A percentile compares a stretch with the other conserved stretches of the same genome.
These are phyloP conservation scores for Toxotes chatareus DNA, from an alignment of 2,113 vertebrate species.

Conservation along the genomic window DNA sequence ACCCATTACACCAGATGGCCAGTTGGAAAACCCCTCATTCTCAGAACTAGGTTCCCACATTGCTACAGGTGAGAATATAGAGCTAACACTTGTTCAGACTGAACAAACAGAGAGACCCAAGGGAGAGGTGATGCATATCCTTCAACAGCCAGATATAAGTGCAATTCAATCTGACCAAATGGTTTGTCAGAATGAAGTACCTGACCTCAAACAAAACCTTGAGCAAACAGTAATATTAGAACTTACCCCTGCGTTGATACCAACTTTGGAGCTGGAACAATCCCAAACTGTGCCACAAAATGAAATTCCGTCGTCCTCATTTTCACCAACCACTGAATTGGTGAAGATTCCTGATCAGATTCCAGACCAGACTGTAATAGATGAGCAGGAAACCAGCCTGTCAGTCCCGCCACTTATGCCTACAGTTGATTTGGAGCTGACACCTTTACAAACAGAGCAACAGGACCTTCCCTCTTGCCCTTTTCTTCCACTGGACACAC, in stretches of 20 bases:
- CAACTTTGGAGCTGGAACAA: conserved; percentile 70
- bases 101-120: conserved; percentile 40
- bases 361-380: conserved; percentile 13
- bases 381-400: conserved; percentile 29
- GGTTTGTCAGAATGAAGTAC: conserved; percentile 53
- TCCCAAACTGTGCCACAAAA: conserved; percentile 47
- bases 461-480: conserved; percentile 41
- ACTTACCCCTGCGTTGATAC: conserved; percentile 72
- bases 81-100: conserved; percentile 46
- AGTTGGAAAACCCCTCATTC: conserved; percentile 65
- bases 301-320: conserved; percentile 43
- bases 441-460: conserved; percentile 53
- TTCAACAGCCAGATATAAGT: conserved; percentile 42
- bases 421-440: conserved; percentile 58
- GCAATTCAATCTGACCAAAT: conserved; percentile 39
- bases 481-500: conserved; percentile 39
- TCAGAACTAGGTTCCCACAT: conserved; percentile 57
- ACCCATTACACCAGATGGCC: conserved; percentile 76
- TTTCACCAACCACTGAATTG: conserved; percentile 52
- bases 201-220: conserved; percentile 54
- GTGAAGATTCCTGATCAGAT: conserved; percentile 34
- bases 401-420: conserved; percentile 33
- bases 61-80: conserved; percentile 43
- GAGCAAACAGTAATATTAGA: conserved; percentile 78
- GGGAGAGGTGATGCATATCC: conserved; percentile 54